Base-by-base conservation (phyloP, 2,113 vertebrate genomes). In the Atractosteus spatula region DNA sequence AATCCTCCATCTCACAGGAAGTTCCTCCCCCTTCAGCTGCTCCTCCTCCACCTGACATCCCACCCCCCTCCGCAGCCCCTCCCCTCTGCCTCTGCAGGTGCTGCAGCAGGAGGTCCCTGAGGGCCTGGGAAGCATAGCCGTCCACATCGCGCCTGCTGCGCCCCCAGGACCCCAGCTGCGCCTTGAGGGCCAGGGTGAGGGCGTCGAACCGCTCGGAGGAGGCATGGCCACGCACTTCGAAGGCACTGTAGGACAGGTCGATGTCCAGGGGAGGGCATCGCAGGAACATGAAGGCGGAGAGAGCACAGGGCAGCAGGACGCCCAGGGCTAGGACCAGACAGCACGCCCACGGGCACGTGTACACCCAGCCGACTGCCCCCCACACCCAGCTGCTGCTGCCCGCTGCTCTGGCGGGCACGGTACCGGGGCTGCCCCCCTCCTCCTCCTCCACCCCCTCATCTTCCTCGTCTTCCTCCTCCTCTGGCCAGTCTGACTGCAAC, bases 181-280 rank as follows among this genome's bases (percentile, higher is more conserved):
- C 94, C 85, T 97, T 98, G 13, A 99, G 91, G 2, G 96, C 96
- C 41, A 96, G 81, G 73, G 96, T 82, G 0, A 99, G 94, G 0
- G 97, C 94, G 0, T 99, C 97, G 0, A 99, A 99, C 68, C 94
- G 95, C 84, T 96, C 94, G 0, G 97, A 97, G 3, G 97, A 98
- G 80, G 95, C 94, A 6, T 99, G 97, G 86, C 97, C 97, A 79
- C 96, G 95, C 70, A 98, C 97, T 90, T 99, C 97, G 0, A 99
- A 99, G 63, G 97, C 97, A 0, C 96, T 97, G 89, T 99, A 99
- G 71, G 97, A 99, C 79, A 99, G 96, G 85, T 99, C 97, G 0
- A 99, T 98, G 75, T 99, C 97, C 90, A 99, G 88, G 0, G 95
- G 91, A 0, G 96, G 96, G 84, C 94, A 97, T 85, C 90, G 92